Conservation (phyloP, 2,113 vertebrate species). For the Aviceda subcristata region DNA sequence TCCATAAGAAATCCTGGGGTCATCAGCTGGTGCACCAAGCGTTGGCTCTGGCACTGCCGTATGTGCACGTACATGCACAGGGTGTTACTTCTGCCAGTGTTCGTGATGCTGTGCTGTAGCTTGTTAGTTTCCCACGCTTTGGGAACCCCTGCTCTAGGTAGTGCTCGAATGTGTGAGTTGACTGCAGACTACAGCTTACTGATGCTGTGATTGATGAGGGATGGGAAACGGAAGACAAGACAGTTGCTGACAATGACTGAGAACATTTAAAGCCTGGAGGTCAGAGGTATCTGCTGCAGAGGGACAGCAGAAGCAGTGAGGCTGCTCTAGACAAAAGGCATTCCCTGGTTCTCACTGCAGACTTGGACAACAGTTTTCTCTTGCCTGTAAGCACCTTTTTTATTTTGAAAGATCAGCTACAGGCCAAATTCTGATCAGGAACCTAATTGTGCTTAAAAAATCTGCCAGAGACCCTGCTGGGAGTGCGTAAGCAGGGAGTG, state of each 20-base stretch:
- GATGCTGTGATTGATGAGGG: background rate
- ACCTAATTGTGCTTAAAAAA: background rate
- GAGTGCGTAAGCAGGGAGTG: background rate
- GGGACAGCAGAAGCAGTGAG: background rate
- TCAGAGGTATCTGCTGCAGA: background rate
- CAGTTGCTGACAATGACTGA: background rate
- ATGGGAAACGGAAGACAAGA: background rate
- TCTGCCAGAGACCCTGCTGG: background rate
- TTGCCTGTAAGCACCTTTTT: background rate
- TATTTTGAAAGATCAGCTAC: background rate
- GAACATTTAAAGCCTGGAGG: background rate
- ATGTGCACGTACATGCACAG: fast-evolving
- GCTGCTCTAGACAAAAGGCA: background rate
- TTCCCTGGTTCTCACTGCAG: background rate
- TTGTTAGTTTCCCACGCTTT: too few relatives aligned
- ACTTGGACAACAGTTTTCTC: background rate
- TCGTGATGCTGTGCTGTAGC: background rate
- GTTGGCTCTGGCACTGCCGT: background rate
- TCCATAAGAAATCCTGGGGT: background rate
- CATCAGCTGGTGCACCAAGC: too few relatives aligned
- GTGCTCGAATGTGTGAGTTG: background rate
- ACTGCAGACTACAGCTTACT: background rate
- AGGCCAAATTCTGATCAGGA: background rate
- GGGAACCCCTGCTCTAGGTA: background rate
- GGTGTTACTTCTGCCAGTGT: background rate